Conservation (phyloP, 2,888 invertebrate species). For the Eremobia ochroleuca region DNA sequence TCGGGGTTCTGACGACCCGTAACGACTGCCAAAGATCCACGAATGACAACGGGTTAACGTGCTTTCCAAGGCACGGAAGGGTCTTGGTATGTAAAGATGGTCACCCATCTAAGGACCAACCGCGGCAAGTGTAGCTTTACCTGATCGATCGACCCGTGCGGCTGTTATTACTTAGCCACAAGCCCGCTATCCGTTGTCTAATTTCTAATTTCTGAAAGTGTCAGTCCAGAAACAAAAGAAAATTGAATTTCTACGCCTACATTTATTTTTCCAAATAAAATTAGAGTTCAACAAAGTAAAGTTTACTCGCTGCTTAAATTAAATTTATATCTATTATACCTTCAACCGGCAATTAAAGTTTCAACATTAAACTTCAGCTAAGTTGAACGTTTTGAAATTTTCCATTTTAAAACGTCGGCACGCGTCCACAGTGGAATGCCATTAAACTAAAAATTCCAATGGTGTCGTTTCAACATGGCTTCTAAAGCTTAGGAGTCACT, state of each 20-base stretch:
- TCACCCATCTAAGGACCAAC: too few species aligned
- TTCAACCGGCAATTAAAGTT: conserved; percentile 47
- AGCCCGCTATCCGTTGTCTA: background rate
- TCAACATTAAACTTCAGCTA: conserved; percentile 49
- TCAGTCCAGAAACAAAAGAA: background rate
- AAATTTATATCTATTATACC: conserved; percentile 36
- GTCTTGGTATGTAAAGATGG: too few species aligned
- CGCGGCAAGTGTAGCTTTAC: too few species aligned
- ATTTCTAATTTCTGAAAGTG: background rate
- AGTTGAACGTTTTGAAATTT: conserved; percentile 49
- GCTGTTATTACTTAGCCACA: too few species aligned
- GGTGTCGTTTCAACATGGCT: conserved; percentile 43
- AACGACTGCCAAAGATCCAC: too few species aligned
- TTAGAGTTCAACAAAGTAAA: background rate
- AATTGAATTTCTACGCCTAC: background rate
- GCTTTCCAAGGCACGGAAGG: too few species aligned
- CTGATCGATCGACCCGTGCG: too few species aligned
- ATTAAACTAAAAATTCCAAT: conserved; percentile 64
- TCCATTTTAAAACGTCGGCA: conserved; percentile 55
- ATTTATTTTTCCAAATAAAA: conserved; percentile 4
- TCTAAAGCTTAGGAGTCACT: conserved; percentile 46
- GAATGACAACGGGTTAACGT: too few species aligned
- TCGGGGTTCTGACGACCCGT: too few species aligned
- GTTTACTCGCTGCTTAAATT: conserved; percentile 17
- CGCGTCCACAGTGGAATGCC: conserved; percentile 51